Evolutionary conservation across 2,113 vertebrate species (phyloP).

Genomic region (Cinclus cinclus): DNA sequence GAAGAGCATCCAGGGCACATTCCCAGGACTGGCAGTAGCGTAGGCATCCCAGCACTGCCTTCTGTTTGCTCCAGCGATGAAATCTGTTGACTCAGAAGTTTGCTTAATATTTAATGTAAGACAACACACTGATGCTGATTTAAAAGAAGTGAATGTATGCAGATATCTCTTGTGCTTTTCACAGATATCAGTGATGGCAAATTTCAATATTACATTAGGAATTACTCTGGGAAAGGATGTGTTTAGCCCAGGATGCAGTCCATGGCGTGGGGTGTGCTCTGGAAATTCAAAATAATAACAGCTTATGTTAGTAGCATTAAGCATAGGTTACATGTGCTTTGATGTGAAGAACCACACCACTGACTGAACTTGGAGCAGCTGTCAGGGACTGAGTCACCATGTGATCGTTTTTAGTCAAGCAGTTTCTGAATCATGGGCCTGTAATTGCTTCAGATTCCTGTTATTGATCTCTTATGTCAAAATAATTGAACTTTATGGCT

Average conservation of each 20-base stretch:
- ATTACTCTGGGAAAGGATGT: background rate
- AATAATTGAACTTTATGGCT: conserved; percentile 59
- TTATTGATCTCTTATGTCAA: conserved; percentile 58
- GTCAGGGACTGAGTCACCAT: background rate
- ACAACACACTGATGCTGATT: background rate
- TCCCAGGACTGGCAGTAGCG: background rate
- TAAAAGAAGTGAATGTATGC: background rate
- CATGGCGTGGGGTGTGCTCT: background rate
- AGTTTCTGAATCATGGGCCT: background rate
- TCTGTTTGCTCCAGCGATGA: background rate
- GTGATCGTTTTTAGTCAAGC: background rate
- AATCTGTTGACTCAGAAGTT: conserved; percentile 6
- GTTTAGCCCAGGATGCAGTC: background rate
- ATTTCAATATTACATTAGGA: background rate
- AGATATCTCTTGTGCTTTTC: background rate
- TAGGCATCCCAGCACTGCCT: background rate
- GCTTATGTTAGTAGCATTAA: background rate
- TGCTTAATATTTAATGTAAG: conserved; percentile 30
- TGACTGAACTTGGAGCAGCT: background rate
- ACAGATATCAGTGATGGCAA: background rate
- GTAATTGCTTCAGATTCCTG: conserved; percentile 47
- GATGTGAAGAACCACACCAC: background rate
- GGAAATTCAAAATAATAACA: background rate
- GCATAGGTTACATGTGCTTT: background rate
- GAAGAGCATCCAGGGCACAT: fast-evolving